Percentiles rank a stretch among this genome's conserved stretches.
Evolutionary conservation across 2,797 vertebrate species (phyloP).

Genomic region (Otolemur crassicaudatus): DNA sequence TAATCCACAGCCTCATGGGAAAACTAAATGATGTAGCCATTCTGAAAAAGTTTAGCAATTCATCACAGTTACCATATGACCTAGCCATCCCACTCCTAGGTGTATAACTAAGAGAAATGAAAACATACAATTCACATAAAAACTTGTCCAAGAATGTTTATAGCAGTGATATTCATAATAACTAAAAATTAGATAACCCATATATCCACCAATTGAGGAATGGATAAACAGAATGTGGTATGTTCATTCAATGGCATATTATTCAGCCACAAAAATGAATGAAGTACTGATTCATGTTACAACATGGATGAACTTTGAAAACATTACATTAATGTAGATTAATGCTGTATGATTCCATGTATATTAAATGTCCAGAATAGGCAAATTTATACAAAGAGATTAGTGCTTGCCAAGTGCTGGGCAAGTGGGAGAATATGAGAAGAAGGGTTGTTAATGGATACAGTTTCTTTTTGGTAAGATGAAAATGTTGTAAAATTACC

Average conservation of each 20-base stretch:
- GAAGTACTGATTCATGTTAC: not conserved
- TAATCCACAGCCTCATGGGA: not conserved
- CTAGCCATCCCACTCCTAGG: not conserved
- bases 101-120: not conserved
- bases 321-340: not conserved
- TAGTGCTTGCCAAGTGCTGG: not conserved
- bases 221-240: not conserved
- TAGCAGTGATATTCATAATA: not conserved
- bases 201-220: not conserved
- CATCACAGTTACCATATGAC: not conserved
- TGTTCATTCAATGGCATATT: not conserved
- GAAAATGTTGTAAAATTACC: not conserved
- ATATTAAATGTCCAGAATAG: not conserved
- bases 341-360: not conserved
- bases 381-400: not conserved
- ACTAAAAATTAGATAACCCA: not conserved
- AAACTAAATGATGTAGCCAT: not conserved
- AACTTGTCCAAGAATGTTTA: not conserved
- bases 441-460: not conserved
- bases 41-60: not conserved
- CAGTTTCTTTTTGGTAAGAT: slow-evolving; percentile 1
- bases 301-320: not conserved
- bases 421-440: not conserved
- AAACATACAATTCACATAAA: not conserved
- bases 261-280: slow-evolving; percentile 8